These are phyloP conservation scores for Drosophila paracracens DNA, from an alignment of 2,888 invertebrate species.

Conservation along the genomic window DNA sequence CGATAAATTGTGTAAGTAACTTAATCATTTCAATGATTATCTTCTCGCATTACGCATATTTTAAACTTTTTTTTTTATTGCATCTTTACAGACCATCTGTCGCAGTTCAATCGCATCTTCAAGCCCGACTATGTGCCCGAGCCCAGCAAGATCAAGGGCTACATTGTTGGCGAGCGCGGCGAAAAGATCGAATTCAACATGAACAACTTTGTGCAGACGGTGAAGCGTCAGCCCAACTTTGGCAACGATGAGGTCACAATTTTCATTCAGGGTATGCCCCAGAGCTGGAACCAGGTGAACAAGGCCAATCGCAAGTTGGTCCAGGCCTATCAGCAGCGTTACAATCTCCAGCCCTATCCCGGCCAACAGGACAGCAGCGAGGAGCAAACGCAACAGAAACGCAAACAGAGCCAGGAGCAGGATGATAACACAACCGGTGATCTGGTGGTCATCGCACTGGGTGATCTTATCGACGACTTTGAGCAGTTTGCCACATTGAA, in stretches of 20 bases:
- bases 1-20: conserved; percentile 74
- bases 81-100: conserved; percentile 67
- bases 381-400: conserved; percentile 55
- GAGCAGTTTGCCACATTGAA: conserved; percentile 67
- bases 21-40: background rate
- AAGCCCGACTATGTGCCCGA: conserved; percentile 71
- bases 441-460: conserved; percentile 78
- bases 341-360: conserved; percentile 64
- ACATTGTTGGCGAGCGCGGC: conserved; percentile 69
- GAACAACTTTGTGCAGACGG: conserved; percentile 64
- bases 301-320: conserved; percentile 79
- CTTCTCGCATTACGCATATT: background rate
- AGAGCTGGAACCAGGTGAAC: conserved; percentile 55
- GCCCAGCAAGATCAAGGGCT: conserved; percentile 69
- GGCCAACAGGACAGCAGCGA: conserved; percentile 55
- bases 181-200: conserved; percentile 68
- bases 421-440: conserved; percentile 67
- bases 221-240: conserved; percentile 68
- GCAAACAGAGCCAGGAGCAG: conserved; percentile 48
- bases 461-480: conserved; percentile 67
- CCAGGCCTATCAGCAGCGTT: conserved; percentile 80
- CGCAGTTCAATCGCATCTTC: conserved; percentile 75
- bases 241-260: conserved; percentile 82
- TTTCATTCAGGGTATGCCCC: conserved; percentile 79
- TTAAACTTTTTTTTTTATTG: background rate